phyloP scores from a whole-genome alignment of 2,888 invertebrate genomes.

The Diarsia dahlii region DNA sequence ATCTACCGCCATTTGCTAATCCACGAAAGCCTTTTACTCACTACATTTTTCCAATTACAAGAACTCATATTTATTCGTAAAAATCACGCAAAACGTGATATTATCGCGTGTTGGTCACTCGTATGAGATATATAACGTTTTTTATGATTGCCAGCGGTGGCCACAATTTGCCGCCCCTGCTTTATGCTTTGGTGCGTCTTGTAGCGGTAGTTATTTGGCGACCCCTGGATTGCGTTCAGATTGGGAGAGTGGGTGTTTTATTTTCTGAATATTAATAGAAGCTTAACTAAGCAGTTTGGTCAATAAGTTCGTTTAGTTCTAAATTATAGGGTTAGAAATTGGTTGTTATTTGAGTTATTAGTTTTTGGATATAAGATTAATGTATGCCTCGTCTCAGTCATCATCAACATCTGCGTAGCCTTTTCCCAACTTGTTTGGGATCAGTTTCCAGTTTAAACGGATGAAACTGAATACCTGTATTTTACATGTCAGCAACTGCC shows the following conservation, averaged over 20 bases:
- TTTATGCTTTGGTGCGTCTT: constrained; percentile 83
- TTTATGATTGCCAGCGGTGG: constrained; percentile 70
- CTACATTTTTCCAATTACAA: constrained; percentile 24
- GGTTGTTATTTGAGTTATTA: not conserved
- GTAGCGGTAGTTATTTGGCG: constrained; percentile 77
- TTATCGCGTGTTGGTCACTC: constrained; percentile 73
- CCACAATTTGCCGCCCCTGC: constrained; percentile 77
- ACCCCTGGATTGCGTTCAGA: constrained; percentile 70
- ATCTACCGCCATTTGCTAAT: not conserved
- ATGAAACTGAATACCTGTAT: too few species aligned
- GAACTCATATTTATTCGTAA: constrained; percentile 45
- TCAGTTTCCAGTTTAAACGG: too few species aligned
- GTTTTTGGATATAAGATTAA: not conserved
- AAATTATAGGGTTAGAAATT: not conserved
- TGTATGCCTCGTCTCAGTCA: too few species aligned
- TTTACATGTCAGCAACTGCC: too few species aligned
- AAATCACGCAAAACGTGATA: constrained; percentile 50
- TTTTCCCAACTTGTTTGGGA: too few species aligned
- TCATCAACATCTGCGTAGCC: too few species aligned
- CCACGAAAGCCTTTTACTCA: not conserved
- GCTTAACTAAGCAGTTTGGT: not conserved
- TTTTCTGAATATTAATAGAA: not conserved
- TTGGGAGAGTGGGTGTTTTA: constrained; percentile 33
- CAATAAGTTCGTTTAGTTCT: not conserved
- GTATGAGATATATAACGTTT: constrained; percentile 69